These are phyloP conservation scores for Macropodus opercularis DNA, from an alignment of 2,797 vertebrate species.

Conservation along the genomic window DNA sequence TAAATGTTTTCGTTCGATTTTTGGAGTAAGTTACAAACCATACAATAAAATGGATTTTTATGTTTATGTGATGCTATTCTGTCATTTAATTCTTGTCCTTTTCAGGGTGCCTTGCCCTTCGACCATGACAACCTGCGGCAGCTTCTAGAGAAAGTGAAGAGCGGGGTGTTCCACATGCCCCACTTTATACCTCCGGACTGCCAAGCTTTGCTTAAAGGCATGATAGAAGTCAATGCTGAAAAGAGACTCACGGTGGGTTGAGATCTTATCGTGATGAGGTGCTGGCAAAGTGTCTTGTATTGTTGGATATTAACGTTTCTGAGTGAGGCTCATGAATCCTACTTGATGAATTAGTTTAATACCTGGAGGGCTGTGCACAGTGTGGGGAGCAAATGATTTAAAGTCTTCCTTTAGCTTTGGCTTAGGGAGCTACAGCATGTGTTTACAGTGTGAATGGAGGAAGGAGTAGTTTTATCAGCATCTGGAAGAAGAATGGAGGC, in stretches of 20 bases:
- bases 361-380: too few relatives aligned
- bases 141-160: constrained; percentile 93
- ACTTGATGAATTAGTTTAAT: too few relatives aligned
- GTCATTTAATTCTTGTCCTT: neutral
- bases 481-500: neutral
- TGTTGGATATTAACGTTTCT: too few relatives aligned
- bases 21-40: too few relatives aligned
- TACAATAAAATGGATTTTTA: too few relatives aligned
- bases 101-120: constrained; percentile 90
- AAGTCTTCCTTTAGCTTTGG: too few relatives aligned
- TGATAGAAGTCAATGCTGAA: constrained; percentile 92
- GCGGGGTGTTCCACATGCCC: constrained; percentile 93
- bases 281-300: too few relatives aligned
- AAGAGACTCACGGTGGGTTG: constrained; percentile 91
- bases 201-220: constrained; percentile 88
- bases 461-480: neutral
- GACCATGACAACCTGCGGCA: constrained; percentile 93
- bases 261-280: too few relatives aligned
- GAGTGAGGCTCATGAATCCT: too few relatives aligned
- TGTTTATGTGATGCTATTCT: neutral
- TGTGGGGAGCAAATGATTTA: too few relatives aligned
- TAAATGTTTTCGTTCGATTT: too few relatives aligned
- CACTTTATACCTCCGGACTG: constrained; percentile 93
- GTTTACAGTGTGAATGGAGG: neutral
- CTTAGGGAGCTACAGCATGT: neutral